Percentiles rank a stretch among this genome's conserved stretches.
These are phyloP conservation scores for Strix uralensis DNA, from an alignment of 2,113 vertebrate species.

Conservation along the genomic window DNA sequence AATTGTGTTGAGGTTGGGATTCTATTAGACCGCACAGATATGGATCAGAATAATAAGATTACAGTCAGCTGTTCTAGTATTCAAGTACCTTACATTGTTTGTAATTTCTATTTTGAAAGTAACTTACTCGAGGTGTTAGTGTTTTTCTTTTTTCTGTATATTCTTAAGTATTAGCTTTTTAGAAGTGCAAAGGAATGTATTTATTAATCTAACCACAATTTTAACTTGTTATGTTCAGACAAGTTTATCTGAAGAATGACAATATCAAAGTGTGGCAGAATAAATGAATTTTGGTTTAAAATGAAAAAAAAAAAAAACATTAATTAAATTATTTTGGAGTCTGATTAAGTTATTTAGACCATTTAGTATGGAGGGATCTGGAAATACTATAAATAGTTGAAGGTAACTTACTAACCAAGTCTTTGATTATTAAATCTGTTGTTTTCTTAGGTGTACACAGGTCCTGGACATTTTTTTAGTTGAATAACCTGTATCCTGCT, in stretches of 20 bases:
- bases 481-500: neutral
- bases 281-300: neutral
- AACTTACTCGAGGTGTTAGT: neutral
- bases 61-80: neutral
- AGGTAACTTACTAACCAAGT: neutral
- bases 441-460: neutral
- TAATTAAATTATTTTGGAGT: neutral
- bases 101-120: neutral
- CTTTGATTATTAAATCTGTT: neutral
- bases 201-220: neutral
- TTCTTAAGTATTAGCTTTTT: neutral
- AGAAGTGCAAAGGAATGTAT: neutral
- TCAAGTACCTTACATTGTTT: neutral
- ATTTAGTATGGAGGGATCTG: neutral
- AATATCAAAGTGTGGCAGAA: neutral
- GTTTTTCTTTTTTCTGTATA: neutral
- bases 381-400: neutral
- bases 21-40: neutral
- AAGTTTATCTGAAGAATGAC: neutral
- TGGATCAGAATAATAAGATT: neutral
- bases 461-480: neutral
- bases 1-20: neutral
- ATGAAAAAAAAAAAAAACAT: accelerated
- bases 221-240: neutral
- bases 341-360: neutral